Evolutionary conservation across 2,797 vertebrate species (phyloP).

Genomic region (Gobionotothen gibberifrons): DNA sequence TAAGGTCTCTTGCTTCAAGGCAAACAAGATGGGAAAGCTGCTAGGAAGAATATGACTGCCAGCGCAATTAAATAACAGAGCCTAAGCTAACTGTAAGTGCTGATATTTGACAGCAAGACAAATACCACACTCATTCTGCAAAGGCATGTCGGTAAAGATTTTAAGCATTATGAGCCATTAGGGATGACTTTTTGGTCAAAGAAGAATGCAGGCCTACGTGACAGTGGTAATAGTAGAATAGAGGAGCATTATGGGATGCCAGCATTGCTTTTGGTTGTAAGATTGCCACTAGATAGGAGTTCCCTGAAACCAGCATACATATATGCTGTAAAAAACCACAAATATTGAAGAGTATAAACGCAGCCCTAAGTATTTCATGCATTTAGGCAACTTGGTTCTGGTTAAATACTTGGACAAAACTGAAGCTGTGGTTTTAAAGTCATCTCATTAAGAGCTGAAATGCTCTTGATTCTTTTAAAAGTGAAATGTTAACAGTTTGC

Average conservation of each 20-base stretch:
- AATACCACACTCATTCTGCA: slow-evolving; percentile 39
- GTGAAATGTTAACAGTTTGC: slow-evolving; percentile 10
- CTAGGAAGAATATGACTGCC: slow-evolving; percentile 26
- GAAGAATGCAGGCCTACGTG: slow-evolving; percentile 44
- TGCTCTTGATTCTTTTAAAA: slow-evolving; percentile 27
- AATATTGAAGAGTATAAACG: slow-evolving; percentile 39
- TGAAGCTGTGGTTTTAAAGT: slow-evolving; percentile 39
- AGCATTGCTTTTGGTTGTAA: slow-evolving; percentile 21
- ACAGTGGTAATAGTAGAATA: slow-evolving; percentile 33
- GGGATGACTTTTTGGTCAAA: slow-evolving; percentile 32
- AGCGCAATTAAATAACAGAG: slow-evolving; percentile 17
- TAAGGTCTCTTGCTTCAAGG: slow-evolving; percentile 25
- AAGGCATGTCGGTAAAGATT: slow-evolving; percentile 17
- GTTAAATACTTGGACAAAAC: slow-evolving; percentile 26
- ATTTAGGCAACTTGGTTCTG: slow-evolving; percentile 18
- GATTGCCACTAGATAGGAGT: slow-evolving; percentile 28
- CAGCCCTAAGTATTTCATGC: slow-evolving; percentile 18
- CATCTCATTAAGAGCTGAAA: slow-evolving; percentile 43
- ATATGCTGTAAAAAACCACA: slow-evolving; percentile 44
- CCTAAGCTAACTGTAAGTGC: slow-evolving; percentile 24
- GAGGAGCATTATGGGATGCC: slow-evolving; percentile 11
- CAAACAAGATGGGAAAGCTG: slow-evolving; percentile 28
- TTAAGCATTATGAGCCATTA: slow-evolving; percentile 34
- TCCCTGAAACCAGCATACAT: slow-evolving; percentile 42
- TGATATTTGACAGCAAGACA: slow-evolving; percentile 35